phyloP scores from a whole-genome alignment of 2,888 invertebrate genomes.

The Deilephila porcellus region DNA sequence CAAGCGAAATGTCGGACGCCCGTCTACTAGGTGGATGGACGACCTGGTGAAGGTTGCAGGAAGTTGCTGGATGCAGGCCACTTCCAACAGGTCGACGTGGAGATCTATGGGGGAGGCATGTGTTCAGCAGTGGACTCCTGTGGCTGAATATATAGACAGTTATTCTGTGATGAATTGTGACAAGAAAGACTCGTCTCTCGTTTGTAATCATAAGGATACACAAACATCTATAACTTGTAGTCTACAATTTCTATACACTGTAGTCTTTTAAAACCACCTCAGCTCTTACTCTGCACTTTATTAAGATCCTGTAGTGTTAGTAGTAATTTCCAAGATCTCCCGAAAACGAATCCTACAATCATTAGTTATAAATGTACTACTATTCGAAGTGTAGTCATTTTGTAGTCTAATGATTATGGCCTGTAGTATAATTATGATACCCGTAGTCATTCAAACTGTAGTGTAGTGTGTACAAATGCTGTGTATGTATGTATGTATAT shows the following conservation, averaged over 20 bases:
- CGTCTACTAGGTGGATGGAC: no score
- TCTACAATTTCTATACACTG: neutral
- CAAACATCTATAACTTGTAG: neutral
- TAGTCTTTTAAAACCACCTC: neutral
- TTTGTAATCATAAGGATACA: neutral
- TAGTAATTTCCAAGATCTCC: neutral
- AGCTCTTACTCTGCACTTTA: neutral
- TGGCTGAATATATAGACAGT: no score
- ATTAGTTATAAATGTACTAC: no score
- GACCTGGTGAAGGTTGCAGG: no score
- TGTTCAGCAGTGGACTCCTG: no score
- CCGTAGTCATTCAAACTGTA: neutral
- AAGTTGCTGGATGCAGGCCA: no score
- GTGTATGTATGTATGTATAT: slow-evolving; percentile 2
- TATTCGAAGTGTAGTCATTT: no score
- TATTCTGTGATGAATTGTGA: no score
- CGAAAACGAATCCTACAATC: neutral
- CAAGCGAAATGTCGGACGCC: no score
- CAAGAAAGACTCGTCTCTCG: neutral
- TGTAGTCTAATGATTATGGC: neutral
- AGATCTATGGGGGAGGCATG: no score
- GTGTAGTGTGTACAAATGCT: slow-evolving; percentile 2
- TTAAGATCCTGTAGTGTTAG: neutral
- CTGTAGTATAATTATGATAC: neutral
- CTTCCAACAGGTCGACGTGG: no score